phyloP scores from a whole-genome alignment of 2,113 vertebrate genomes.

The Heloderma charlesbogerti region DNA sequence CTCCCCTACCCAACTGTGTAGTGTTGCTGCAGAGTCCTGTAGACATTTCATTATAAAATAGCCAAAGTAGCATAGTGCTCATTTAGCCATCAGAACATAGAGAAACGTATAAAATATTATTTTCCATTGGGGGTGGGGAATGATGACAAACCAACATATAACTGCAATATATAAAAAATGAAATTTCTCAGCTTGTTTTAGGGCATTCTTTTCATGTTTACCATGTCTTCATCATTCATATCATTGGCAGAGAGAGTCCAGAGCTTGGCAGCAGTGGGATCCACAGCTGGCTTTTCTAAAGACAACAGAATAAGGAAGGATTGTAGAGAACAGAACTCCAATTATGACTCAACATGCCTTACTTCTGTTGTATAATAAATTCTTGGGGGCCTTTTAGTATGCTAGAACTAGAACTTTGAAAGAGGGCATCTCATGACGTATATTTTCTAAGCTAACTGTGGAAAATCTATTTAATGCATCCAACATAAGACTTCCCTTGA shows the following conservation, averaged over 20 bases:
- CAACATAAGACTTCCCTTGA: not conserved
- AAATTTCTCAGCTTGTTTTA: not conserved
- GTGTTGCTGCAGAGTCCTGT: not conserved
- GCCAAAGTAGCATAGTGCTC: not conserved
- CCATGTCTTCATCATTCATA: constrained; percentile 90
- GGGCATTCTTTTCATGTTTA: constrained; percentile 67
- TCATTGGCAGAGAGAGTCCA: constrained; percentile 94
- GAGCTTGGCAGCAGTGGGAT: constrained; percentile 85
- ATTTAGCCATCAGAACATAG: not conserved
- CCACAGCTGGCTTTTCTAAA: constrained; percentile 86
- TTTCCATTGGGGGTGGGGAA: too few species aligned
- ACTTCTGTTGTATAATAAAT: not conserved
- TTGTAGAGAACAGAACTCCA: not conserved
- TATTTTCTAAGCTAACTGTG: not conserved
- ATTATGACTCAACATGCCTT: not conserved
- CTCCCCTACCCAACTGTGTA: too few species aligned
- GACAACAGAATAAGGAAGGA: not conserved
- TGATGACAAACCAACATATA: not conserved
- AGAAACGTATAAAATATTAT: not conserved
- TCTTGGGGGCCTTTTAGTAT: not conserved
- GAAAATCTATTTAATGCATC: too few species aligned
- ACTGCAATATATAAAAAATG: not conserved
- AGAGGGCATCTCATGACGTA: not conserved
- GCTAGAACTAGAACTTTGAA: not conserved
- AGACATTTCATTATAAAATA: not conserved